Evolutionary conservation across 2,113 vertebrate genomes (phyloP).

Genomic region (Alligator sinensis): DNA sequence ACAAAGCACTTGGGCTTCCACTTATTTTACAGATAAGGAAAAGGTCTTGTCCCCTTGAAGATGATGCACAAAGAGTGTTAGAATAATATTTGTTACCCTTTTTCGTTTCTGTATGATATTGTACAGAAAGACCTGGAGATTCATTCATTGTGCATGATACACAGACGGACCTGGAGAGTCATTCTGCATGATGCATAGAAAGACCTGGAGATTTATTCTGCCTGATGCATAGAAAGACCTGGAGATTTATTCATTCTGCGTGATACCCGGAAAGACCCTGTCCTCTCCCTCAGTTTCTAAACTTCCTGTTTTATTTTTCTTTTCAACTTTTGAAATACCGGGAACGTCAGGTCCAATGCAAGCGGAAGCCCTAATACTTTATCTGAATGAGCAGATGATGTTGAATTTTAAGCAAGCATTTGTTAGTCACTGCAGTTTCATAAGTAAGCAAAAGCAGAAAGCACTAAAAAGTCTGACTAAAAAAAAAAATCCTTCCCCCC

Average conservation of each 20-base stretch:
- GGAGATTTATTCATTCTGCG: no score
- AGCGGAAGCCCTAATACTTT: not conserved
- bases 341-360: not conserved
- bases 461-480: not conserved
- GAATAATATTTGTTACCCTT: not conserved
- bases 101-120: not conserved
- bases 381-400: not conserved
- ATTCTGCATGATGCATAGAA: no score
- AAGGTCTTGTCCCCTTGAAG: not conserved
- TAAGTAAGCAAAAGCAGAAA: not conserved
- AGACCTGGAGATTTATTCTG: not conserved
- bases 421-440: not conserved
- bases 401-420: not conserved
- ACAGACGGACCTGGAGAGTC: no score
- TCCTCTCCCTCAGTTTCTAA: not conserved
- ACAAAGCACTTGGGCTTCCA: no score
- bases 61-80: not conserved
- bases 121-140: not conserved
- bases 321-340: not conserved
- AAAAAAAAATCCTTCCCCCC: not conserved
- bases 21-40: not conserved
- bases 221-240: no score
- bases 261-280: not conserved
- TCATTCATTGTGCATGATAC: no score
- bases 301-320: not conserved